Base-by-base conservation (phyloP, 2,113 vertebrate species). In the Turdus rufiventris region DNA sequence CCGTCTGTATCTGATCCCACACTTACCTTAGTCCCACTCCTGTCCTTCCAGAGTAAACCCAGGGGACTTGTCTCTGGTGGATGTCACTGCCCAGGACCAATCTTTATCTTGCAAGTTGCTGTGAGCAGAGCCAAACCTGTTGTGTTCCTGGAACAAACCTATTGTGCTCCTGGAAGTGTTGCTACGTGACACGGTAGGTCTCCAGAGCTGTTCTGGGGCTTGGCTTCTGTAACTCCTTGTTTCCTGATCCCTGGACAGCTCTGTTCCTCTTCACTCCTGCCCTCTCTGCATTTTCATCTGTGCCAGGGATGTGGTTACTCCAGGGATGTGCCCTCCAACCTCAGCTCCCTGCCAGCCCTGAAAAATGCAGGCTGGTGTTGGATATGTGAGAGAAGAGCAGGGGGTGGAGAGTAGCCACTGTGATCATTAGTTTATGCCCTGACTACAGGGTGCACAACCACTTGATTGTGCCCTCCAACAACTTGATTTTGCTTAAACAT, bases 131-230 rank as follows among this genome's bases (percentile, higher is more conserved):
- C 25, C 19, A 84, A 78, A 83, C 77, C 40, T 4, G 6, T 76
- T 78, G 42, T 45, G 36, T 8, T 61, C 12, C 65, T 34, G 34
- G 36, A 72, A 88, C 25, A 87, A 82, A 78, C 76, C 38, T 4
- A 6, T 75, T 78, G 42, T 47, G 42, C 8, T 62, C 13, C 66
- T 29, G 28, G 38, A 70, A n/a, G 21, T 68, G 96, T 97, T 97
- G 96, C 96, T 97, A 97, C 0, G 68, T 86, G 94, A 96, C 72
- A 50, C 33, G 24, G 29, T 26, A 61, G 14, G 25, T 81, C 63
- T 62, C 54, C 25, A 36, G 8, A n/a, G 65, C 68, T 4, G 4
- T 45, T 34, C 43, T 61, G 40, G 56, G 77, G 28, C 77, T 57
- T 0, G 10, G 71, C 45, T 78, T 45, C 61, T 13, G 62, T 94